phyloP scores from a whole-genome alignment of 2,888 invertebrate genomes.

The Orthonychiurus folsomi region DNA sequence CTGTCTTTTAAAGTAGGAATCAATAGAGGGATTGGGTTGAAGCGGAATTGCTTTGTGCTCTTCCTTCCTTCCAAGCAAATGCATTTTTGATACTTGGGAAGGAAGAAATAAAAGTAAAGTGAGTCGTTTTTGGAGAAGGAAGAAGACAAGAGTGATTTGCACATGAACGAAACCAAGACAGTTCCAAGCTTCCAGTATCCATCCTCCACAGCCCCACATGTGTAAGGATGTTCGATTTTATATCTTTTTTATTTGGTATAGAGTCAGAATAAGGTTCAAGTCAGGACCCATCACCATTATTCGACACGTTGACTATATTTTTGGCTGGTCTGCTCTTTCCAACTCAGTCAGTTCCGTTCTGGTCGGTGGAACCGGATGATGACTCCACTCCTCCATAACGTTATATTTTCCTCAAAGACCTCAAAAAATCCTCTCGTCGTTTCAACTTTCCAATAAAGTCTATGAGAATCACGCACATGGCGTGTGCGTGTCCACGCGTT shows the following conservation, averaged over 20 bases:
- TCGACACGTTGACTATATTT: conserved; percentile 5
- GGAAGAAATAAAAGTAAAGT: neutral
- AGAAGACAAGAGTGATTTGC: no score
- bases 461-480: neutral
- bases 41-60: no score
- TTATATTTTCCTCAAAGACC: no score
- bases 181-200: neutral
- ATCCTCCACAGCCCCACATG: no score
- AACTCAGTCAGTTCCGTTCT: neutral
- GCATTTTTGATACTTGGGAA: neutral
- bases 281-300: conserved; percentile 13
- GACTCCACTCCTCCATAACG: neutral
- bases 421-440: no score
- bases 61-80: no score
- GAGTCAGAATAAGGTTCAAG: conserved; percentile 10
- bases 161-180: neutral
- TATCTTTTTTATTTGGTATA: neutral
- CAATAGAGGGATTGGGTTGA: no score
- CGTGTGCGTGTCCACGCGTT: no score
- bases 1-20: no score
- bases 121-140: neutral
- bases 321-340: neutral
- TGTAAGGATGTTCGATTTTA: neutral
- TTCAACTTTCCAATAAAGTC: neutral
- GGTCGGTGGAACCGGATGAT: neutral